Evolutionary conservation across 2,888 invertebrate species (phyloP).

Genomic region (Dusona sp.): DNA sequence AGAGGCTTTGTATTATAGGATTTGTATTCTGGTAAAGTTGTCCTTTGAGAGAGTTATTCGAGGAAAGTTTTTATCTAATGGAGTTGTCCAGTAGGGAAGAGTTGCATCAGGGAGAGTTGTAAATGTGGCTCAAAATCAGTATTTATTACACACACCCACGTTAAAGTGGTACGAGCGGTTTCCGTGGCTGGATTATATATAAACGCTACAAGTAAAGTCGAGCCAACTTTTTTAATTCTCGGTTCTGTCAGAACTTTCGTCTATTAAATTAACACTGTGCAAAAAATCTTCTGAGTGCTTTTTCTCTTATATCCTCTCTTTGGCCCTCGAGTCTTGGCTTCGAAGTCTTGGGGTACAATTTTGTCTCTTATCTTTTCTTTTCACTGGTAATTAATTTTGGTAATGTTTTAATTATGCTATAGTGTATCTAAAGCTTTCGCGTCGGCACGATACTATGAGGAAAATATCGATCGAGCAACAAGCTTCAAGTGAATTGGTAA

Average conservation of each 20-base stretch:
- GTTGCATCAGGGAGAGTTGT: slow-evolving; percentile 8
- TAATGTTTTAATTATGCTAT: slow-evolving; percentile 25
- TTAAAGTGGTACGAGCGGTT: neutral
- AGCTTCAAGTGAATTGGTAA: neutral
- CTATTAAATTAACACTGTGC: slow-evolving; percentile 52
- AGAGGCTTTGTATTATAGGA: neutral
- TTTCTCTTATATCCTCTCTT: slow-evolving; percentile 18
- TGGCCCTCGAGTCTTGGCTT: neutral
- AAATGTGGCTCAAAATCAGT: slow-evolving; percentile 4
- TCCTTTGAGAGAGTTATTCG: neutral
- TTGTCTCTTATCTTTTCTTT: slow-evolving; percentile 6
- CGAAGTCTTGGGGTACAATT: slow-evolving; percentile 2
- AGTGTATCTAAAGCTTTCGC: neutral
- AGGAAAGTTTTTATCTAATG: neutral
- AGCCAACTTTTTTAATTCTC: slow-evolving; percentile 53
- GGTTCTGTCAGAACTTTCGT: slow-evolving; percentile 49
- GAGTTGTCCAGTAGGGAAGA: neutral
- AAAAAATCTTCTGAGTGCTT: slow-evolving; percentile 44
- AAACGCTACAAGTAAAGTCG: neutral
- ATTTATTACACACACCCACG: slow-evolving; percentile 10
- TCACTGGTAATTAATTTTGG: slow-evolving; percentile 16
- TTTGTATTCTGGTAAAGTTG: neutral
- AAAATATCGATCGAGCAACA: neutral
- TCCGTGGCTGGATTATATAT: slow-evolving; percentile 14
- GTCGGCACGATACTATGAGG: neutral